Percentiles rank a stretch among this genome's conserved stretches.
phyloP scores from a whole-genome alignment of 92 coral and sea anemone genomes.

The Palythoa heliodiscus region DNA sequence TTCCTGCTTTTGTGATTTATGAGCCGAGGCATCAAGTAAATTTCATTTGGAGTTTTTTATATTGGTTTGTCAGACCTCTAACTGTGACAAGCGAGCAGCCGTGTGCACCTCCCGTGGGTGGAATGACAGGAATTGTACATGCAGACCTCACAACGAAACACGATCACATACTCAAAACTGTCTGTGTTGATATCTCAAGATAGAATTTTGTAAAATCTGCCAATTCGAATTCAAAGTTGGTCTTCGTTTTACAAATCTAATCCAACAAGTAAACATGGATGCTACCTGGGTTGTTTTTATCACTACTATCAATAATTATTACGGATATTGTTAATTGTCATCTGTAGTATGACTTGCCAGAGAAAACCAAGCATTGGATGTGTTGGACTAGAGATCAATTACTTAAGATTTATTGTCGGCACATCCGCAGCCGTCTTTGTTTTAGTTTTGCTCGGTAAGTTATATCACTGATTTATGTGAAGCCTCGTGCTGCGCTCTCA shows the following conservation, averaged over 20 bases:
- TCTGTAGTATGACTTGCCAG: constrained; percentile 4
- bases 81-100: constrained; percentile 1
- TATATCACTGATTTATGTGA: neutral
- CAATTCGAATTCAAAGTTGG: neutral
- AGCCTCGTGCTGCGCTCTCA: neutral
- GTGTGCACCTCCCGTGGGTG: constrained; percentile 2
- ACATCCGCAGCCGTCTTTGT: neutral
- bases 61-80: constrained; percentile 4
- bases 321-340: constrained; percentile 5
- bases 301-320: neutral
- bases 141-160: constrained; percentile 31
- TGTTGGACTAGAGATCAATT: neutral
- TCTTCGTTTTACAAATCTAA: neutral
- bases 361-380: neutral
- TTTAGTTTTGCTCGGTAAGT: constrained; percentile 22
- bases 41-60: neutral
- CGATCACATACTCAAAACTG: constrained; percentile 18
- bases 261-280: neutral
- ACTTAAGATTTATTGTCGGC: constrained; percentile 20
- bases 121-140: constrained; percentile 42
- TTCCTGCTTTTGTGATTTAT: neutral
- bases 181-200: constrained; percentile 24
- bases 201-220: constrained; percentile 5
- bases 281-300: neutral
- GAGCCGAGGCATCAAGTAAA: neutral